Percentiles rank a stretch among this genome's conserved stretches.
Conservation (phyloP, 2,888 invertebrate species). For the Opisthograptis luteolata region DNA sequence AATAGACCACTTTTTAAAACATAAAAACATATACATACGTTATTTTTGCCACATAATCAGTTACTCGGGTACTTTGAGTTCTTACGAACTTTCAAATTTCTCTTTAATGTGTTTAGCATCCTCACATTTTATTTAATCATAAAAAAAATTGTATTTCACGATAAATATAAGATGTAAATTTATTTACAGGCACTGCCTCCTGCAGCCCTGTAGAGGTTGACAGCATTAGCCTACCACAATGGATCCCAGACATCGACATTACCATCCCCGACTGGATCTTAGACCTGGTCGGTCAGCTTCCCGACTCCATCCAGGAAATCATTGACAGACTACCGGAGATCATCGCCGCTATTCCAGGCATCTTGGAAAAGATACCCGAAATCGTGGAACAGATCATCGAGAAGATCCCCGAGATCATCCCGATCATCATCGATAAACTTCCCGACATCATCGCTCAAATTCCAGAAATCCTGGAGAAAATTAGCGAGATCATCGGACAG, state of each 20-base stretch:
- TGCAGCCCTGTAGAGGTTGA: constrained; percentile 14
- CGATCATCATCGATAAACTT: constrained; percentile 7
- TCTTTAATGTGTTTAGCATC: too few relatives aligned
- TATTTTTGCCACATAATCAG: too few relatives aligned
- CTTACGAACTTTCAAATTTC: too few relatives aligned
- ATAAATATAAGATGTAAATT: not conserved
- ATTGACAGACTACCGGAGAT: constrained; percentile 21
- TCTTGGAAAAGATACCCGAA: constrained; percentile 7
- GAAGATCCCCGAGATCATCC: constrained; percentile 10
- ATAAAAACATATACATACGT: too few relatives aligned
- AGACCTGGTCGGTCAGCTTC: constrained; percentile 1
- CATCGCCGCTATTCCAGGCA: constrained; percentile 8
- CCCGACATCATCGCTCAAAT: constrained; percentile 20
- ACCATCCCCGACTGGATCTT: constrained; percentile 18
- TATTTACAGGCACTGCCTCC: constrained; percentile 16
- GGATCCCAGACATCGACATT: not conserved
- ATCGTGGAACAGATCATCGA: constrained; percentile 8
- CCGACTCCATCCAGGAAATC: constrained; percentile 18
- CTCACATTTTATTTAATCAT: too few relatives aligned
- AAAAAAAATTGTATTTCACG: too few relatives aligned
- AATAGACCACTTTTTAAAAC: too few relatives aligned
- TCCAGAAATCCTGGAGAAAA: constrained; percentile 1
- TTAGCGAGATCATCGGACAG: constrained; percentile 1
- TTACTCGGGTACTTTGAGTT: too few relatives aligned
- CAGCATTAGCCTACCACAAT: not conserved